Percentiles rank a stretch among this genome's conserved stretches.
Evolutionary conservation across 2,888 invertebrate genomes (phyloP).

Genomic region (Acholoe squamosa): DNA sequence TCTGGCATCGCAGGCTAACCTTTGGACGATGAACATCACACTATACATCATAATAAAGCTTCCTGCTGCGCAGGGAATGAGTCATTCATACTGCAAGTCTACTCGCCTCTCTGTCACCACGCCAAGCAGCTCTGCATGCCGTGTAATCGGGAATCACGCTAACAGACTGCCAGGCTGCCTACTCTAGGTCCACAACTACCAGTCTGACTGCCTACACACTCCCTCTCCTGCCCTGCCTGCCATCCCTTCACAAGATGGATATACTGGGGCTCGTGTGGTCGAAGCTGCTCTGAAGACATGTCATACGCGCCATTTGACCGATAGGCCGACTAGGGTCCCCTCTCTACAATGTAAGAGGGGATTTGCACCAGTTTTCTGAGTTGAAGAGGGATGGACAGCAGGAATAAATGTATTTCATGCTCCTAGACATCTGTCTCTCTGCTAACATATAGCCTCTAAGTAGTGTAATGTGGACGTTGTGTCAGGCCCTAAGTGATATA

Average conservation of each 20-base stretch:
- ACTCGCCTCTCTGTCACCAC: constrained; percentile 39
- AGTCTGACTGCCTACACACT: neutral
- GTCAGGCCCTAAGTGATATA: too few species aligned
- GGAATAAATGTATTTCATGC: neutral
- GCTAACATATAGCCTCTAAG: too few species aligned
- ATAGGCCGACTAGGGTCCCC: neutral
- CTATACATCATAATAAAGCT: constrained; percentile 41
- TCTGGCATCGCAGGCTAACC: neutral
- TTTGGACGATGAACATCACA: constrained; percentile 35
- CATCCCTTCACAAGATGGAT: constrained; percentile 9
- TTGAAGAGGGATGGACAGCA: neutral
- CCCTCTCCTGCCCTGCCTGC: neutral
- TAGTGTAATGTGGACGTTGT: too few species aligned
- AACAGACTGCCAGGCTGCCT: neutral
- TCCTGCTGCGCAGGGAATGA: neutral
- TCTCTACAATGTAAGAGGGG: neutral
- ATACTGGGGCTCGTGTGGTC: neutral
- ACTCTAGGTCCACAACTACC: neutral
- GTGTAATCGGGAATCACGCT: constrained; percentile 30
- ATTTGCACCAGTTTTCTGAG: neutral
- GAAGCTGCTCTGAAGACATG: neutral
- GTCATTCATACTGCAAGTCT: constrained; percentile 28
- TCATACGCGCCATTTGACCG: neutral
- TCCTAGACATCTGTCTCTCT: neutral
- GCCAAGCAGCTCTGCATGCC: neutral